Percentiles rank a stretch among this genome's conserved stretches.
Evolutionary conservation across 2,797 vertebrate genomes (phyloP).

Genomic region (Pseudochaenichthys georgianus): DNA sequence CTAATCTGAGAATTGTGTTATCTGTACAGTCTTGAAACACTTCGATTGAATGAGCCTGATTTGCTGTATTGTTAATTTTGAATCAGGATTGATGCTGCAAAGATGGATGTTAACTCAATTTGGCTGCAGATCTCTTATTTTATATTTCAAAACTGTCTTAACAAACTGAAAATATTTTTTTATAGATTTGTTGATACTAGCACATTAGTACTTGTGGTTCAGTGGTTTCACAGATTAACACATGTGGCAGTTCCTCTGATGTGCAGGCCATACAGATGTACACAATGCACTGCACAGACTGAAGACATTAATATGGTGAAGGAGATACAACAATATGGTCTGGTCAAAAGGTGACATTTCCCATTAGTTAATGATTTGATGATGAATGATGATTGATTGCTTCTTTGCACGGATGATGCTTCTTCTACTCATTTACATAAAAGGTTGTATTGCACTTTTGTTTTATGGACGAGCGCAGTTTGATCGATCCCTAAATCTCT

Average conservation of each 20-base stretch:
- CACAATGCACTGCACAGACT: conserved; percentile 24
- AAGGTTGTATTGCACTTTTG: conserved; percentile 25
- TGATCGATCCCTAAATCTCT: conserved; percentile 30
- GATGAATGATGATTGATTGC: conserved; percentile 27
- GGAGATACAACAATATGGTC: conserved; percentile 30
- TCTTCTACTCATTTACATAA: conserved; percentile 23
- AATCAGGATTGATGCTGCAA: conserved; percentile 58
- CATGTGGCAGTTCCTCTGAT: conserved; percentile 35
- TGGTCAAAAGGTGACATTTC: conserved; percentile 35
- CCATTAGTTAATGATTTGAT: conserved; percentile 32
- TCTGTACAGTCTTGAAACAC: conserved; percentile 68
- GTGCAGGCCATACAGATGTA: conserved; percentile 33
- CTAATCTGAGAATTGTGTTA: conserved; percentile 66
- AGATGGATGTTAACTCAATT: conserved; percentile 54
- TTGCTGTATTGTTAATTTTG: conserved; percentile 67
- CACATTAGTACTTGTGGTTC: conserved; percentile 43
- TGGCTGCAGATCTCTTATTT: conserved; percentile 71
- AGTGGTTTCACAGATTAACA: conserved; percentile 30
- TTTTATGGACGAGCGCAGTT: conserved; percentile 36
- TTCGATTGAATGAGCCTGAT: conserved; percentile 54
- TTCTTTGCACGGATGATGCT: conserved; percentile 31
- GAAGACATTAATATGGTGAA: not conserved
- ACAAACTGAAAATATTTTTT: conserved; percentile 57
- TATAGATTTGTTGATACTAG: conserved; percentile 53
- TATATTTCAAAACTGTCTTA: conserved; percentile 71